phyloP scores from a whole-genome alignment of 2,113 vertebrate genomes.

The Bos indicus region DNA sequence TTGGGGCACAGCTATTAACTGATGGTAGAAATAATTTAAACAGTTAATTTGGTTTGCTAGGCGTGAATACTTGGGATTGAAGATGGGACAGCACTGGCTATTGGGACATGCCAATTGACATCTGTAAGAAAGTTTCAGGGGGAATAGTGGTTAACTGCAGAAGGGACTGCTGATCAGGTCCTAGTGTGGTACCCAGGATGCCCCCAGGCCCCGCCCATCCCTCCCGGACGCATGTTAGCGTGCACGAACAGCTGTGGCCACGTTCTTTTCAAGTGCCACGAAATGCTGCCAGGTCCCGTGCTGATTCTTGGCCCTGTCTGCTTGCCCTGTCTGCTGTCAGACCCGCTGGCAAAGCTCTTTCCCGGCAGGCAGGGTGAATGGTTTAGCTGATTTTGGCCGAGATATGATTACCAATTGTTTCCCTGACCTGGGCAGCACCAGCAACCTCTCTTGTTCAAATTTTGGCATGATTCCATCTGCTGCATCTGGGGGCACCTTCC shows the following conservation, averaged over 20 bases:
- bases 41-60: constrained; percentile 32
- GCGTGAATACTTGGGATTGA: background rate
- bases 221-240: background rate
- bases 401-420: background rate
- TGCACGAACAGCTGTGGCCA: background rate
- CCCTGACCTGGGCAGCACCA: constrained; percentile 30
- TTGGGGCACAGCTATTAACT: background rate
- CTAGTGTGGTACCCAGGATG: background rate
- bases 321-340: constrained; percentile 8
- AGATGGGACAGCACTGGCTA: background rate
- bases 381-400: constrained; percentile 46
- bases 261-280: constrained; percentile 2
- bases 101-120: background rate
- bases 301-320: constrained; percentile 29
- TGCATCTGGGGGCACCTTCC: background rate
- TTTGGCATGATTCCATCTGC: background rate
- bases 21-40: background rate
- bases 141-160: background rate
- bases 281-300: background rate
- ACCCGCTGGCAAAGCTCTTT: background rate
- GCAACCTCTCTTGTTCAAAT: background rate
- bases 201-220: background rate
- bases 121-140: background rate
- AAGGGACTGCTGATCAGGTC: background rate
- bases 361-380: constrained; percentile 21